Percentiles rank a stretch among this genome's conserved stretches.
Conservation (phyloP, 2,888 invertebrate species). For the Bombylius discolor region DNA sequence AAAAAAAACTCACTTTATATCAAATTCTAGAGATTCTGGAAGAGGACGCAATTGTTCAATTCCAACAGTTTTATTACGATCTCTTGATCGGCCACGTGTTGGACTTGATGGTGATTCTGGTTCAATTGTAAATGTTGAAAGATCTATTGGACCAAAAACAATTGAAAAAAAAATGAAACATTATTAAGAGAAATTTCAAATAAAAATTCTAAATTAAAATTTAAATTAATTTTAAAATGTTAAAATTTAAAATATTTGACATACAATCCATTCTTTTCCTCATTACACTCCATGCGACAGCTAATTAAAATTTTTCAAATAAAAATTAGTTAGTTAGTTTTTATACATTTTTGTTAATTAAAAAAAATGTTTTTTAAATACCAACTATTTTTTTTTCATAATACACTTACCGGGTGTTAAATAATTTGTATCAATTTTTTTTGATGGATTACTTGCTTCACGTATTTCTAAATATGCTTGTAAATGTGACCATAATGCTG, state of each 20-base stretch:
- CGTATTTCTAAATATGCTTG: constrained; percentile 77
- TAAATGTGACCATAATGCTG: constrained; percentile 93
- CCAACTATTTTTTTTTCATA: neutral
- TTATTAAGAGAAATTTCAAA: neutral
- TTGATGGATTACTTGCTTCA: constrained; percentile 45
- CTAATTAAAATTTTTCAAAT: constrained; percentile 36
- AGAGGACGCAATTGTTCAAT: constrained; percentile 42
- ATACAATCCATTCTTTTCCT: constrained; percentile 84
- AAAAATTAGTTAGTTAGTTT: neutral
- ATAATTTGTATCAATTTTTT: constrained; percentile 42
- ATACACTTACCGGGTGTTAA: constrained; percentile 40
- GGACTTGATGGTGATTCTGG: constrained; percentile 45
- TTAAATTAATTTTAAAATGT: neutral
- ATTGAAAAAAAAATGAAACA: neutral
- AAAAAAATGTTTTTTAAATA: constrained; percentile 3
- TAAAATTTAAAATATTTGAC: constrained; percentile 32
- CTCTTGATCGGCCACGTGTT: constrained; percentile 35
- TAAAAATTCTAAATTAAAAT: neutral
- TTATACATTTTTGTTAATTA: neutral
- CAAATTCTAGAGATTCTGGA: constrained; percentile 74
- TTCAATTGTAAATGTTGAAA: constrained; percentile 65
- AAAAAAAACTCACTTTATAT: constrained; percentile 54
- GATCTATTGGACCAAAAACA: constrained; percentile 39
- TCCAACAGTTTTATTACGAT: constrained; percentile 37
- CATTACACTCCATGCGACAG: constrained; percentile 86